Conservation (phyloP, 2,797 vertebrate species). For the Parambassis ranga region DNA sequence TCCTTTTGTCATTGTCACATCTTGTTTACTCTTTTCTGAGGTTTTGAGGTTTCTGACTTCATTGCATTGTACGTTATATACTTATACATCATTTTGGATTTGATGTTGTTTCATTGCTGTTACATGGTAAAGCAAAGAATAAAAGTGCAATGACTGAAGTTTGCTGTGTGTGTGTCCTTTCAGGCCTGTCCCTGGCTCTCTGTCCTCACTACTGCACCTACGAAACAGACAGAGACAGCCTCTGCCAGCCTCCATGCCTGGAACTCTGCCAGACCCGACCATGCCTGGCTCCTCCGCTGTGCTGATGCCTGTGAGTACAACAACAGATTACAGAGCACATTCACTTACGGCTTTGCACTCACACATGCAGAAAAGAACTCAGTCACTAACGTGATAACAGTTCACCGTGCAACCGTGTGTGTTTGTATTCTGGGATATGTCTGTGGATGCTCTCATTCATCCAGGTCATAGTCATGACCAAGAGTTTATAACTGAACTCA, state of each 20-base stretch:
- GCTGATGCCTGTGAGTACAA: slow-evolving; percentile 95
- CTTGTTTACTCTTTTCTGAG: neutral
- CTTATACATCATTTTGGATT: neutral
- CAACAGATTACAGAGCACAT: slow-evolving; percentile 50
- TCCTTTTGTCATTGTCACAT: neutral
- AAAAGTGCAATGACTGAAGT: neutral
- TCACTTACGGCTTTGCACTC: slow-evolving; percentile 14
- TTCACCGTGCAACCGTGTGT: neutral
- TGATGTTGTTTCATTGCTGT: neutral
- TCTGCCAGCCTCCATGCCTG: slow-evolving; percentile 98
- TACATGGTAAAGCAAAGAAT: neutral
- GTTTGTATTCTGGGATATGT: too few relatives aligned
- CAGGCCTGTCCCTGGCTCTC: slow-evolving; percentile 97
- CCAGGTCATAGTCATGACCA: too few relatives aligned
- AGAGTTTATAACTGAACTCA: too few relatives aligned
- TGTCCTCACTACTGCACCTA: slow-evolving; percentile 97
- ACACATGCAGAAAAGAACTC: slow-evolving; percentile 13
- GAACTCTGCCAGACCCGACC: slow-evolving; percentile 95
- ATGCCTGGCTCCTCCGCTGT: slow-evolving; percentile 99
- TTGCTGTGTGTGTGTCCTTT: slow-evolving; percentile 39
- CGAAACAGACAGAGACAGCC: slow-evolving; percentile 99
- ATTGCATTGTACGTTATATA: neutral
- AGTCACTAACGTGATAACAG: slow-evolving; percentile 17
- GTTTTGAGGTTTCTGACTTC: too few relatives aligned
- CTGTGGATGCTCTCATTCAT: too few relatives aligned